Evolutionary conservation across 2,113 vertebrate genomes (phyloP).

Genomic region (Crotalus tigris): DNA sequence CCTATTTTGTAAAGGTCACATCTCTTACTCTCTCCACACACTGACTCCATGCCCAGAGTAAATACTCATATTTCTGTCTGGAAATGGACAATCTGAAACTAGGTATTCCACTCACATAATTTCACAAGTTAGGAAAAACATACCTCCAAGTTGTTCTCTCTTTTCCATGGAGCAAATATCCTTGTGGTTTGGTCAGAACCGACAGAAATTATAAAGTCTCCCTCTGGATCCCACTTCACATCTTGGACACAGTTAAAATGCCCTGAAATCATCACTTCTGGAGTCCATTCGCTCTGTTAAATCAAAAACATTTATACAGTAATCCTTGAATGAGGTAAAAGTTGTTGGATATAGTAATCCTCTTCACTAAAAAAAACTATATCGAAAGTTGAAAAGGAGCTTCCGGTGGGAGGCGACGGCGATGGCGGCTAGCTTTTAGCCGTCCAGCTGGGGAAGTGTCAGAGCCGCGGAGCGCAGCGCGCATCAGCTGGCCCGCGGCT

Average conservation of each 20-base stretch:
- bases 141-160: conserved; percentile 74
- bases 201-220: conserved; percentile 90
- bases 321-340: background rate
- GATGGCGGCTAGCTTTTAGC: too few relatives aligned
- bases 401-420: too few relatives aligned
- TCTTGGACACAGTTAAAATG: conserved; percentile 91
- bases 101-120: background rate
- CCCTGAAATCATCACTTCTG: conserved; percentile 88
- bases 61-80: background rate
- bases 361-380: background rate
- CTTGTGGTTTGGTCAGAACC: conserved; percentile 94
- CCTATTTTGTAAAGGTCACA: background rate
- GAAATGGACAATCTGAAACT: background rate
- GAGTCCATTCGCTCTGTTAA: conserved; percentile 83
- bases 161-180: conserved; percentile 90
- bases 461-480: too few relatives aligned
- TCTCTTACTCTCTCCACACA: background rate
- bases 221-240: conserved; percentile 91
- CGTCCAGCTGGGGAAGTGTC: too few relatives aligned
- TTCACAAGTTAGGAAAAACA: background rate
- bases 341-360: background rate
- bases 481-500: too few relatives aligned
- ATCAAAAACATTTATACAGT: background rate
- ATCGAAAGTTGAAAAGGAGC: background rate
- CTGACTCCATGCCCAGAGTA: background rate